Evolutionary conservation across 2,113 vertebrate species (phyloP).

Genomic region (Tachysurus vachellii): DNA sequence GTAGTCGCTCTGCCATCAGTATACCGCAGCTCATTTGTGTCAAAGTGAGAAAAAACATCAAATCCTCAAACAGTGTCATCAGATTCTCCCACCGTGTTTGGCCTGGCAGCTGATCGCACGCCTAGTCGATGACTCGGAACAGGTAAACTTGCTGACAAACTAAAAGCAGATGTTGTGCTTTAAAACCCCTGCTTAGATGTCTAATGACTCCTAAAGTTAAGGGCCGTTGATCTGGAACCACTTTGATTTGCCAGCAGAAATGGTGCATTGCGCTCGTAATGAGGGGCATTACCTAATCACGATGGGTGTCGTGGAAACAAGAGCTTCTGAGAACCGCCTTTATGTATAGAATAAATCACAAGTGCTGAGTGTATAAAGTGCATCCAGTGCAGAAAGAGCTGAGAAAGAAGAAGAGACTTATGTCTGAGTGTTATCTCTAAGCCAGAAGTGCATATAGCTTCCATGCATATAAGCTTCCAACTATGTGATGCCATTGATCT

Average conservation of each 20-base stretch:
- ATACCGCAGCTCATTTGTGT: slow-evolving; percentile 29
- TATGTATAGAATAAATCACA: slow-evolving; percentile 50
- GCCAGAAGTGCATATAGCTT: not conserved
- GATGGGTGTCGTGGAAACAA: slow-evolving; percentile 29
- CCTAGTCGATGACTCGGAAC: slow-evolving; percentile 56
- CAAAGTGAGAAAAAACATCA: slow-evolving; percentile 5
- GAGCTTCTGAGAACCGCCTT: slow-evolving; percentile 38
- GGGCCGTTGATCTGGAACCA: slow-evolving; percentile 53
- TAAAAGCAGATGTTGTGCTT: slow-evolving; percentile 63
- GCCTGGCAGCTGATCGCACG: slow-evolving; percentile 34
- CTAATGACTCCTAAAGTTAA: slow-evolving; percentile 64
- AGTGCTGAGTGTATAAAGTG: slow-evolving; percentile 33
- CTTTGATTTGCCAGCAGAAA: slow-evolving; percentile 62
- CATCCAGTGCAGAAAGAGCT: slow-evolving; percentile 43
- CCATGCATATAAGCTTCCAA: not conserved
- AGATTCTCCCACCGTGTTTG: slow-evolving; percentile 30
- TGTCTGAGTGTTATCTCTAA: slow-evolving; percentile 21
- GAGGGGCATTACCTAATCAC: slow-evolving; percentile 59
- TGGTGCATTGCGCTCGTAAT: slow-evolving; percentile 60
- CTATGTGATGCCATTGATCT: not conserved
- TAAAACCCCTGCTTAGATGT: slow-evolving; percentile 58
- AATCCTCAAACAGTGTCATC: slow-evolving; percentile 36
- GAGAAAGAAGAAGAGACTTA: slow-evolving; percentile 37
- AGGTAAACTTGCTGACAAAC: slow-evolving; percentile 57
- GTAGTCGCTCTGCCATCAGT: slow-evolving; percentile 6